Evolutionary conservation across 2,797 vertebrate species (phyloP), one percentile per base, ranked within the genome.

Genomic region (Sebastes kiyomatsui): DNA sequence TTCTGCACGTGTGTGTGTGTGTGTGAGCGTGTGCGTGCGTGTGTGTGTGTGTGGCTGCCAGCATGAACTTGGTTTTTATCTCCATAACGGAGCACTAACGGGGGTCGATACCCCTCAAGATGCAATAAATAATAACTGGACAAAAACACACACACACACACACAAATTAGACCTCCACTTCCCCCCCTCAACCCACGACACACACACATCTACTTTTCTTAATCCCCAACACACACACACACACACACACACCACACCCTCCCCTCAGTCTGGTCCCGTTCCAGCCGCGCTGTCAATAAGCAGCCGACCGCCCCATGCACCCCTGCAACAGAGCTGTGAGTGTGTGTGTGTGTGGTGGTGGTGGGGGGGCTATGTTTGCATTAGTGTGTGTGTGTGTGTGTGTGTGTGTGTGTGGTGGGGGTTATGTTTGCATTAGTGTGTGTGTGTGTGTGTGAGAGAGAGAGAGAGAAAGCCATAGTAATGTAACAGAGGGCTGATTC

Each of bases 401-500:
- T 75, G 27, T 28, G 28, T 30, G 64, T 65, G 79, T 46, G 54
- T 68, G 72, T 30, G 65, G 28, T 4, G 59, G 66, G 60, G 75
- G 72, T 11, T 79, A 81, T 87, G 81, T 88, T 88, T 88, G 85
- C 87, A 86, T 87, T 76, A 72, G 71, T 80, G 82, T 84, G 81
- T 86, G 73, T 77, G 33, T 64, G 55, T 28, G 38, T 65, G 62
- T 25, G 22, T 5, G 49, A 42, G 38, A 42, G 73, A 61, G 76
- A 49, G 75, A 66, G 81, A 91, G 80, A 87, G 82, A 75, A 85
- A 94, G 94, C 93, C 92, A 95, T 94, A 96, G 96, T 97, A 97
- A 96, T 96, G 97, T 96, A 96, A 96, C 95, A 91, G 92, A 96
- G 96, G 96, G 95, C 92, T 93, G 95, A 95, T 91, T 96, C 96